These are phyloP conservation scores for Nilaparvata lugens DNA, from an alignment of 1,140 invertebrate genomes.

Conservation along the genomic window DNA sequence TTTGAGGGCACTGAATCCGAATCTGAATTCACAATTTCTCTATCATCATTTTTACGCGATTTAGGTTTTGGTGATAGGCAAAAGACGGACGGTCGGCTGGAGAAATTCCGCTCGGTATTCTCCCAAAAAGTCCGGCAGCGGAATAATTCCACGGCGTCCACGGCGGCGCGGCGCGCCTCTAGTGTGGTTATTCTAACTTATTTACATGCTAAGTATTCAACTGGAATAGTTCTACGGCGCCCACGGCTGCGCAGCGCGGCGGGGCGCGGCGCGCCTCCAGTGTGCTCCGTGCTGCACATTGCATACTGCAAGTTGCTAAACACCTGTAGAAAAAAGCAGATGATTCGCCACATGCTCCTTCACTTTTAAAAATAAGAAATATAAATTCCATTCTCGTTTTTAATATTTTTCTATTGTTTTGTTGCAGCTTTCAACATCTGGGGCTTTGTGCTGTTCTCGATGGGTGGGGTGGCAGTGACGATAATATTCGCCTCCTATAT, in stretches of 20 bases:
- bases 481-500: constrained; percentile 40
- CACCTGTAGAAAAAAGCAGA: not conserved
- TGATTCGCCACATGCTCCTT: not conserved
- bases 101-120: no score
- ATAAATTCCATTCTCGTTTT: not conserved
- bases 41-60: no score
- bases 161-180: no score
- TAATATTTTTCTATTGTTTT: constrained; percentile 19
- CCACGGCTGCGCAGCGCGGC: not conserved
- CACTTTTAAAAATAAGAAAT: not conserved
- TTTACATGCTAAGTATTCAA: no score
- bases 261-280: no score
- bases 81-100: no score
- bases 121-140: no score
- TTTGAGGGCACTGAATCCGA: no score
- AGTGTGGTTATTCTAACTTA: no score
- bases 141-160: no score
- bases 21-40: no score
- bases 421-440: constrained; percentile 45
- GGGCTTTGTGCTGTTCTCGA: constrained; percentile 41
- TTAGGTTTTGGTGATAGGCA: no score
- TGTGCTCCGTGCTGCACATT: not conserved
- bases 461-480: constrained; percentile 39
- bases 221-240: not conserved
- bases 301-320: not conserved